Base-by-base conservation (phyloP, 2,113 vertebrate species). In the Tonatia bakeri region DNA sequence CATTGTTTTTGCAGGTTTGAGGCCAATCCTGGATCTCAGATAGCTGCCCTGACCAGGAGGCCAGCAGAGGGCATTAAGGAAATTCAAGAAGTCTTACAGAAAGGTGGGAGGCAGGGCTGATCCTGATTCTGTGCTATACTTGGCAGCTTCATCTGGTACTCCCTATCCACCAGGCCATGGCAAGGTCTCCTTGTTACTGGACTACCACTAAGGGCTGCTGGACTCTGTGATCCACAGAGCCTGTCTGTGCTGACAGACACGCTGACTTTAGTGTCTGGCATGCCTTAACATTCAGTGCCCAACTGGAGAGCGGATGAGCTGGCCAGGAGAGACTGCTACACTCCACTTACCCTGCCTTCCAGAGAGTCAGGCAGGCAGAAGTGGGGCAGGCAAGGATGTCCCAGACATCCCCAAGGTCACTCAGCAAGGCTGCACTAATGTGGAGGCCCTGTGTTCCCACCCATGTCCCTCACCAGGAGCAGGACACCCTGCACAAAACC, bases 1-100 rank as follows among this genome's bases (percentile, higher is more conserved):
- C 98, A 98, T 98, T 98, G 98, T 98, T 98, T 98, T 98, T 98
- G 98, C 95, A 98, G 98, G 98, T 98, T 77, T 98, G 97, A 98
- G 98, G 98, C 98, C 98, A 98, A 96, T 97, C 87, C 70, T 43
- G 40, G 92, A 76, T 92, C 94, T 59, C 56, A 33, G 75, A 61
- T 33, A n/a, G 84, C 92, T 94, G 87, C 56, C 31, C 20, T 80
- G 80, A 73, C n/a, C 50, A 75, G 72, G 94, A 75, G 67, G 94
- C 70, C 69, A 50, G 47, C 0, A 31, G 11, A 40, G 20, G 50
- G 24, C 0, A 31, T 38, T 7, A 0, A 40, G 28, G 14, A 76
- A 36, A 45, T 3, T 7, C 11, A 3, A 82, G 13, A 61, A 87
- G n/a, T 15, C 67, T 56, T 72, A 0, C 24, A 47, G 14, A 20